These are phyloP conservation scores for Caenorhabditis japonica DNA, from an alignment of 2,888 invertebrate species.

Conservation along the genomic window DNA sequence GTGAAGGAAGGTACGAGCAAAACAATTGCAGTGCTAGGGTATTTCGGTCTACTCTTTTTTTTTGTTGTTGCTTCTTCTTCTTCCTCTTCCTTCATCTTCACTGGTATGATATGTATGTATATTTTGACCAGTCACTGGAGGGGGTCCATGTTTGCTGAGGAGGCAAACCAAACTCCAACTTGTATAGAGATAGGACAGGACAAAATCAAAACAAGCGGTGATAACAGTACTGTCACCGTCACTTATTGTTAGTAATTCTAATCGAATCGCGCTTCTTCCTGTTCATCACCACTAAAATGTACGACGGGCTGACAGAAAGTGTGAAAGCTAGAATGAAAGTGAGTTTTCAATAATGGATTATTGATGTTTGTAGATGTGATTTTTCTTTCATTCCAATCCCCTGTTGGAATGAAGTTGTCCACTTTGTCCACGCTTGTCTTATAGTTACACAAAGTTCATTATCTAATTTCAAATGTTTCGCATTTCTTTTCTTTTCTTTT, in stretches of 20 bases:
- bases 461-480: conserved; percentile 58
- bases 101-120: conserved; percentile 2
- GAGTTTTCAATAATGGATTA: conserved; percentile 3
- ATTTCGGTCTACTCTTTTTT: conserved; percentile 17
- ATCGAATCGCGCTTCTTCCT: too few species aligned
- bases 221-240: conserved; percentile 12
- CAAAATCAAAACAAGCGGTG: conserved; percentile 17
- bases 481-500: too few species aligned
- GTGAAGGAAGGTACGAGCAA: conserved; percentile 40
- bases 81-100: conserved; percentile 1
- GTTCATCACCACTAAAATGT: too few species aligned
- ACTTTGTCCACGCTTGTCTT: conserved; percentile 52
- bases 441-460: conserved; percentile 55
- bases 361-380: background rate
- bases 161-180: too few species aligned
- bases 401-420: conserved; percentile 25
- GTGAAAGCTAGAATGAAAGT: conserved; percentile 24
- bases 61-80: conserved; percentile 3
- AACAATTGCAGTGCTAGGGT: conserved; percentile 43
- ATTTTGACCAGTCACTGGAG: too few species aligned
- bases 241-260: conserved; percentile 3
- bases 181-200: too few species aligned
- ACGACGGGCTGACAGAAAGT: conserved; percentile 22
- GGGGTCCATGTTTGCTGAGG: too few species aligned
- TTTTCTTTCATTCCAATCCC: background rate